Conservation (phyloP, 2,888 invertebrate species). For the Archaeoteleia sp. region DNA sequence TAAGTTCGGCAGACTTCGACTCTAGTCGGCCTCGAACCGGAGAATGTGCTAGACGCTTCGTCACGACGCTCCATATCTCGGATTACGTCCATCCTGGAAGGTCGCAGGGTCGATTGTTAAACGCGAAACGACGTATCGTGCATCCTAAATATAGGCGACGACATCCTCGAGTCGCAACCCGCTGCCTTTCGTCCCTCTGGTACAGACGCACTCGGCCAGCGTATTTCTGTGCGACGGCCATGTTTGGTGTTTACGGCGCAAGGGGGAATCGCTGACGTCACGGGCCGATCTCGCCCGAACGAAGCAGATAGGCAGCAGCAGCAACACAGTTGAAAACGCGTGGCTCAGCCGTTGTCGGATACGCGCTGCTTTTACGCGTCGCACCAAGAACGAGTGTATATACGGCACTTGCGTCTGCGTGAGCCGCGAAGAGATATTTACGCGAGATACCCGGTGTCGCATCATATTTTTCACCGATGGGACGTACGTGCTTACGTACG, state of each 20-base stretch:
- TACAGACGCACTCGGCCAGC: constrained; percentile 55
- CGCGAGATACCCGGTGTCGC: constrained; percentile 45
- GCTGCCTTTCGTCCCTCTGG: constrained; percentile 12
- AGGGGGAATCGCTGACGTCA: constrained; percentile 73
- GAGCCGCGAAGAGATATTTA: no score
- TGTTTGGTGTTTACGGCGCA: constrained; percentile 75
- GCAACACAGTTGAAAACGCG: constrained; percentile 55
- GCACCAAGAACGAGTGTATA: background rate
- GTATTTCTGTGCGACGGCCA: constrained; percentile 71
- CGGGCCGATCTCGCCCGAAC: constrained; percentile 67
- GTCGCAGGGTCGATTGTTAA: constrained; percentile 22
- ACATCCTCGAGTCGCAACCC: constrained; percentile 4
- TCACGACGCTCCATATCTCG: constrained; percentile 22
- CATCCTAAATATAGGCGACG: background rate
- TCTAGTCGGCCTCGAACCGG: constrained; percentile 74
- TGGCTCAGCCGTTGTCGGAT: background rate
- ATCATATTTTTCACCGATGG: constrained; percentile 62
- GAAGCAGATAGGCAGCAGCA: constrained; percentile 51
- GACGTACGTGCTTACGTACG: constrained; percentile 65
- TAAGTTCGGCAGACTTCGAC: constrained; percentile 70
- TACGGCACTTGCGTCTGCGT: constrained; percentile 26
- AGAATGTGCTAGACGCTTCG: constrained; percentile 68
- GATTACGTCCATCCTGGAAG: constrained; percentile 20
- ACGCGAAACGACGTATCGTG: background rate
- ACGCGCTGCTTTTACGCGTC: background rate